phyloP scores from a whole-genome alignment of 2,113 vertebrate species.

The Pampusana beccarii region DNA sequence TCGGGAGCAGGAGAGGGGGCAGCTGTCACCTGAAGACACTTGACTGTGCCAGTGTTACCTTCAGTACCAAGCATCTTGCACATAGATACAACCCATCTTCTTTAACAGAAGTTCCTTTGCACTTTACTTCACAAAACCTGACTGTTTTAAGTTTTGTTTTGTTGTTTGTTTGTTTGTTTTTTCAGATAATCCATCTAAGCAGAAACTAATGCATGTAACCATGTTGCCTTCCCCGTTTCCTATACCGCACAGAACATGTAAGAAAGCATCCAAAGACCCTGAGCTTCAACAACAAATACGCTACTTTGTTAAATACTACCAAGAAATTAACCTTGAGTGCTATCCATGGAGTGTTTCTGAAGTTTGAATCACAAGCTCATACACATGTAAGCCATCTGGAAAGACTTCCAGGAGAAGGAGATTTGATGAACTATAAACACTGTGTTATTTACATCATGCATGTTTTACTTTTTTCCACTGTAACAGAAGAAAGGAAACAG shows the following conservation, averaged over 20 bases:
- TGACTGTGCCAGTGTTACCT: neutral
- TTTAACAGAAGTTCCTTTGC: neutral
- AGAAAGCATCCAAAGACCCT: neutral
- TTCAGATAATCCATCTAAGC: neutral
- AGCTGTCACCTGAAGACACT: neutral
- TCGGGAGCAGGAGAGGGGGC: neutral
- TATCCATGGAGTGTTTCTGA: constrained; percentile 16
- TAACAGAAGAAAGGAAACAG: neutral
- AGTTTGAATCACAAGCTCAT: neutral
- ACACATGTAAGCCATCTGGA: constrained; percentile 33
- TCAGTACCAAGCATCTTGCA: neutral
- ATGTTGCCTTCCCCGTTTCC: neutral
- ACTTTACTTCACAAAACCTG: neutral
- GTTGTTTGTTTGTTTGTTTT: neutral
- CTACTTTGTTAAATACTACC: neutral
- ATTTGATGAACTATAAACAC: constrained; percentile 11
- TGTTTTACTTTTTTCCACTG: neutral
- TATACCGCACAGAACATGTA: neutral
- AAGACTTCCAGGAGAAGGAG: constrained; percentile 8
- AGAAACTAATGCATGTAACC: neutral
- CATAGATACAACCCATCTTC: neutral
- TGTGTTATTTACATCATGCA: neutral
- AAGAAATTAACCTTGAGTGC: neutral
- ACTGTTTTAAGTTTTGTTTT: neutral
- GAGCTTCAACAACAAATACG: neutral